Base-by-base conservation (phyloP, 2,797 vertebrate species). In the Poeciliopsis presidionis region DNA sequence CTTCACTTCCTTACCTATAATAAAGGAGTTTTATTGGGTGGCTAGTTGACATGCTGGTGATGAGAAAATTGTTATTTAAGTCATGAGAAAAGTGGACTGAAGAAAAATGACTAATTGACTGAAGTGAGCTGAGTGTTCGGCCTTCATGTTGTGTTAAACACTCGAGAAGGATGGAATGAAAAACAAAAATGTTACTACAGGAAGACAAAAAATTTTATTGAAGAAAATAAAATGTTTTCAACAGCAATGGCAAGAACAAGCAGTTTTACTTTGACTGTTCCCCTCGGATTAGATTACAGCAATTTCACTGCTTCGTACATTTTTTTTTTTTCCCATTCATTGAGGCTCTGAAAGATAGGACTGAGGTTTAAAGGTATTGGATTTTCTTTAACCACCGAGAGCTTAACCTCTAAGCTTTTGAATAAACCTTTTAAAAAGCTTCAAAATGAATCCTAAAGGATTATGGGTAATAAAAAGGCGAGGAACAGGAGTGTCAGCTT, bases 351-450 rank as follows among this genome's bases (percentile, higher is more conserved):
- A 22, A 65, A 8, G 16, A 30, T 28, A 7, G 7, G 36, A 41
- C 51, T 57, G 2, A 45, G 47, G 14, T 76, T 67, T 67, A 28
- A 53, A 76, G 18, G 16, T 46, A 65, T 33, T 70, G 55, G 33
- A 51, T 76, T 72, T 72, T 63, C 7, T 28, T 72, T 63, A 72
- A 76, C 57, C n/a, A 43, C 12, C 18, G 39, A 76, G n/a, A 41
- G 36, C 69, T 76, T 59, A 63, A 49, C 11, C 69, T 5, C 20
- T 2, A 8, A 81, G 47, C 70, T 57, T 76, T 65, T 53, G 28
- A 76, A 46, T 49, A 18, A 75, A 75, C 53, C 55, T 75, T 75
- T 75, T 5, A 61, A 75, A 53, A 69, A 51, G 36, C 69, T 75
- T 80, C 16, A 63, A 30, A 72, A 72, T 72, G 72, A 75, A 75